These are phyloP conservation scores for Tribolium castaneum DNA, from an alignment of 1,140 invertebrate species.

Conservation along the genomic window DNA sequence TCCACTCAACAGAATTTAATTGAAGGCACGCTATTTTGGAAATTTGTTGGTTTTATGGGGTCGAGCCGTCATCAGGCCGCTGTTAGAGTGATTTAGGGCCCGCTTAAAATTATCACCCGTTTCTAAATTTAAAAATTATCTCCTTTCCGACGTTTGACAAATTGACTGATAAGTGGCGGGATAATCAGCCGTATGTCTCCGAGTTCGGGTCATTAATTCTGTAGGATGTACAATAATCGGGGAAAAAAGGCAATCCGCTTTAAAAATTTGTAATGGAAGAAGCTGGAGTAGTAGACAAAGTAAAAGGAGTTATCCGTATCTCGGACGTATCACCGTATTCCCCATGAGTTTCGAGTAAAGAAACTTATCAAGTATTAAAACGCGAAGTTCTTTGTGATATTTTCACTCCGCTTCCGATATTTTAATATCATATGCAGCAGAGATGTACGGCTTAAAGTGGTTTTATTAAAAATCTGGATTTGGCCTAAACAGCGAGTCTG, in stretches of 20 bases:
- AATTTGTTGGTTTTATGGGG: no score
- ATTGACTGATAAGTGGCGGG: background rate
- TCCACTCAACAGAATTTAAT: no score
- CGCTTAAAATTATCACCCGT: background rate
- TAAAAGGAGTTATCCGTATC: conserved; percentile 1
- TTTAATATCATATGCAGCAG: conserved; percentile 19
- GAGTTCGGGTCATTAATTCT: background rate
- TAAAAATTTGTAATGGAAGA: conserved; percentile 7
- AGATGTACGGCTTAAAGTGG: background rate
- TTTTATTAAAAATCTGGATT: conserved; percentile 30
- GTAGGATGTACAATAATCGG: background rate
- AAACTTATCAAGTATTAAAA: conserved; percentile 20
- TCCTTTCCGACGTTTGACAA: background rate
- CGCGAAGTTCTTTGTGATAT: conserved; percentile 11
- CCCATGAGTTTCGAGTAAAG: background rate
- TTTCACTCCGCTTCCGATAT: background rate
- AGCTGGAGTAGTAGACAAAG: background rate
- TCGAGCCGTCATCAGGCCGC: background rate
- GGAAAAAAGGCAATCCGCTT: background rate
- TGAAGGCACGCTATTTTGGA: no score
- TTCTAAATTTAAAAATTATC: background rate
- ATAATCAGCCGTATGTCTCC: background rate
- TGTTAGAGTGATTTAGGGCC: background rate
- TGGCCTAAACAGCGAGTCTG: background rate
- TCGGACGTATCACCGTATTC: background rate